Conservation (phyloP, 2,113 vertebrate species). For the Brevimyrus niger region DNA sequence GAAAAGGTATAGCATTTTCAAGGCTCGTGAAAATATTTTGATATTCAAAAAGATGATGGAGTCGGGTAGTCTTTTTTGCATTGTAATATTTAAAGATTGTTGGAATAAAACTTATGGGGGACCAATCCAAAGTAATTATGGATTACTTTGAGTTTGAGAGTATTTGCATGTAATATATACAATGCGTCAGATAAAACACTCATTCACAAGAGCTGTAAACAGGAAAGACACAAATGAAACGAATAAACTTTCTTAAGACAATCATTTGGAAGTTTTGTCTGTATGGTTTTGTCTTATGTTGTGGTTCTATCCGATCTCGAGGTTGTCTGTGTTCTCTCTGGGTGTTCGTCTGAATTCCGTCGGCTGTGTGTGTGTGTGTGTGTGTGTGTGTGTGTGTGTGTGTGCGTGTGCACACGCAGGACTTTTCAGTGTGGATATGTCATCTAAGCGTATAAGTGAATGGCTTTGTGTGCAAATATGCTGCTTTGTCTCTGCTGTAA, state of each 20-base stretch:
- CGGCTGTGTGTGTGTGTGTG: background rate
- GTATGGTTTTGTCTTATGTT: background rate
- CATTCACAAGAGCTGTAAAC: slow-evolving; percentile 19
- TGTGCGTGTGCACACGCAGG: background rate
- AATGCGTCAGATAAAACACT: slow-evolving; percentile 8
- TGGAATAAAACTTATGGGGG: slow-evolving; percentile 10
- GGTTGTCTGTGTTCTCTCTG: background rate
- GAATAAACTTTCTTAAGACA: slow-evolving; percentile 26
- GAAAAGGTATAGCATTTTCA: slow-evolving; percentile 18
- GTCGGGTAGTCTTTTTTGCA: background rate
- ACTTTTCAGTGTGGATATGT: background rate
- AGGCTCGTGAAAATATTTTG: slow-evolving; percentile 16
- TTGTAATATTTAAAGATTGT: slow-evolving; percentile 14
- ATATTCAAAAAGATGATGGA: slow-evolving; percentile 16
- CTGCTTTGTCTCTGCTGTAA: background rate
- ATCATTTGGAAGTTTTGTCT: background rate
- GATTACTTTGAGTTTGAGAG: background rate
- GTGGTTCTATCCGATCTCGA: background rate
- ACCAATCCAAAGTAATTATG: background rate
- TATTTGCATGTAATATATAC: slow-evolving; percentile 8
- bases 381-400: background rate
- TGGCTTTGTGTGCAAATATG: background rate
- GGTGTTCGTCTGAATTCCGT: background rate
- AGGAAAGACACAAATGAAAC: slow-evolving; percentile 11
- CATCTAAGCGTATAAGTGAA: background rate